Conservation (phyloP, 2,113 vertebrate species). For the Podilymbus podiceps region DNA sequence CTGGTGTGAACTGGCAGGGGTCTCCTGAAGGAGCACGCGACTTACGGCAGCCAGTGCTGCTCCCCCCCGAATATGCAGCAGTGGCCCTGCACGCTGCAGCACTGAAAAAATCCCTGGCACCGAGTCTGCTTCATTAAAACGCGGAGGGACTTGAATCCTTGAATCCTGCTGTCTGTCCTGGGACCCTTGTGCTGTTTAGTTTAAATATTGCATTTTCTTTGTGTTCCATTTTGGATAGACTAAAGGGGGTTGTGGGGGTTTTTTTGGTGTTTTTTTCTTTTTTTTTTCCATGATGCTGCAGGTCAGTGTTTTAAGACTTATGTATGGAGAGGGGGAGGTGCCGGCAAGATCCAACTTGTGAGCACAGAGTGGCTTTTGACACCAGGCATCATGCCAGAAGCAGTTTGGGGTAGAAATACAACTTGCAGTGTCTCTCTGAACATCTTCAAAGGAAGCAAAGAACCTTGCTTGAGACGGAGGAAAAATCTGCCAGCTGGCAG, state of each 20-base stretch:
- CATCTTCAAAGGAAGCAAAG: neutral
- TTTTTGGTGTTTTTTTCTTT: neutral
- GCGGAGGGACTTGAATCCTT: neutral
- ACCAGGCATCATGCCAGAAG: accelerated
- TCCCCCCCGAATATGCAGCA: neutral
- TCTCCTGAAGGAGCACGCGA: neutral
- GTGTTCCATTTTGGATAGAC: neutral
- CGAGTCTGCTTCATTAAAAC: neutral
- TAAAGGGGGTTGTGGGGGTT: neutral
- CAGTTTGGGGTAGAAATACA: neutral
- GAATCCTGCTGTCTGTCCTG: neutral
- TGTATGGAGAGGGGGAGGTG: neutral
- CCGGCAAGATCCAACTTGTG: neutral
- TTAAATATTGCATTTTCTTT: neutral
- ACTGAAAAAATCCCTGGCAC: neutral
- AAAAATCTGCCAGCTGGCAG: neutral
- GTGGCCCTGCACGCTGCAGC: neutral
- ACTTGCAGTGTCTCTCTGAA: neutral
- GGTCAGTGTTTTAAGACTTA: neutral
- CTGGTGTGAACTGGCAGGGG: neutral
- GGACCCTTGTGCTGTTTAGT: neutral
- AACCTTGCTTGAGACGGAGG: neutral
- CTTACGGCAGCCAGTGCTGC: neutral
- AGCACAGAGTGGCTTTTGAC: neutral
- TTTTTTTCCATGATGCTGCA: neutral